Conservation (phyloP, 2,113 vertebrate species). For the Butorides virescens region DNA sequence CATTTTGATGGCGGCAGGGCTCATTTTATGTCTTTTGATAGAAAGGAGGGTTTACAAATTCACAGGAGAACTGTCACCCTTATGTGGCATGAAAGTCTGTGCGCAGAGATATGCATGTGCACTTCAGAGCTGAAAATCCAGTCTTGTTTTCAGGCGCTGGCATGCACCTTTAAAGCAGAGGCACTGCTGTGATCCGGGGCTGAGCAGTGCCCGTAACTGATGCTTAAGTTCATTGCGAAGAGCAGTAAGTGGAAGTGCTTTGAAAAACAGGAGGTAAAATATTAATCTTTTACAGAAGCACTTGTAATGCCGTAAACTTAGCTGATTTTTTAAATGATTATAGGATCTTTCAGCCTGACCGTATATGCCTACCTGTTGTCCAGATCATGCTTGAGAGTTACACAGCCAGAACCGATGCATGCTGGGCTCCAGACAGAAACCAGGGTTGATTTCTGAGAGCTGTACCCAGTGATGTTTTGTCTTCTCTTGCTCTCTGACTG, state of each 20-base stretch:
- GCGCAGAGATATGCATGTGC: not conserved
- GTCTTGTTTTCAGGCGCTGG: not conserved
- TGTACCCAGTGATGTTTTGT: rapidly evolving
- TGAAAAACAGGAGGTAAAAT: not conserved
- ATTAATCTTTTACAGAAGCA: not conserved
- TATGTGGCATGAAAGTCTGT: not conserved
- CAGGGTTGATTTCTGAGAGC: not conserved
- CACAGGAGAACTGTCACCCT: not conserved
- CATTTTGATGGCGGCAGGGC: not conserved
- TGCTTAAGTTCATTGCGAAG: not conserved
- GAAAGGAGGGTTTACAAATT: not conserved
- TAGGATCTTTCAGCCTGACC: not conserved
- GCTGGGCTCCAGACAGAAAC: not conserved
- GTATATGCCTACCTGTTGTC: not conserved
- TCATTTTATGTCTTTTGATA: not conserved
- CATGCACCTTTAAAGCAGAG: not conserved
- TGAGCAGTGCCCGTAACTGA: not conserved
- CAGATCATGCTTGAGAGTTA: not conserved
- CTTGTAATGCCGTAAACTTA: not conserved
- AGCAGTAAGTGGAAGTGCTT: not conserved
- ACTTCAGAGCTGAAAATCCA: not conserved
- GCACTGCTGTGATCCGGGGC: not conserved
- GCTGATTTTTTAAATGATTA: not conserved
- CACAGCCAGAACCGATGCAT: not conserved
- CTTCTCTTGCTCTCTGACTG: not conserved